Percentiles rank a stretch among this genome's conserved stretches.
phyloP scores from a whole-genome alignment of 2,888 invertebrate genomes.

The Tachystola acroxantha region DNA sequence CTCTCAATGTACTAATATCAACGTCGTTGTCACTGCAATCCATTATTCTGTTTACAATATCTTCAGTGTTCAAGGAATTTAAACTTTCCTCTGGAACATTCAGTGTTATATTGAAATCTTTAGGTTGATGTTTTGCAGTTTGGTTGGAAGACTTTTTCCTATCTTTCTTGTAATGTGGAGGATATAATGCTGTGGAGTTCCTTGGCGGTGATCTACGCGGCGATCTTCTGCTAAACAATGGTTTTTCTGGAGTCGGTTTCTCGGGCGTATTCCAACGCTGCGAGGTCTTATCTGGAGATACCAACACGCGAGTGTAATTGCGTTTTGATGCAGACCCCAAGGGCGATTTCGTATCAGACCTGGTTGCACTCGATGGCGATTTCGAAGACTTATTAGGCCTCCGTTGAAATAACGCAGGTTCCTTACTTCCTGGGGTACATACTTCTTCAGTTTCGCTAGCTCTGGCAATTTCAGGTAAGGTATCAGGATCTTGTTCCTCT shows the following conservation, averaged over 20 bases:
- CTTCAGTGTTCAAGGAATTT: conserved; percentile 56
- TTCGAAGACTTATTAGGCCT: conserved; percentile 42
- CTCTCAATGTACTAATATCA: conserved; percentile 67
- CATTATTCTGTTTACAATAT: conserved; percentile 63
- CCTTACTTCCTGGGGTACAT: conserved; percentile 55
- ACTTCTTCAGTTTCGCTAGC: conserved; percentile 47
- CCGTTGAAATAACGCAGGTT: conserved; percentile 64
- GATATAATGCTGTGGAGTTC: too few relatives aligned
- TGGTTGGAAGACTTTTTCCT: conserved; percentile 44
- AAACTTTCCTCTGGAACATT: conserved; percentile 65
- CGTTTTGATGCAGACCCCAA: conserved; percentile 29
- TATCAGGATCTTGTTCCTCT: conserved; percentile 32
- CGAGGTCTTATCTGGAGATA: conserved; percentile 49
- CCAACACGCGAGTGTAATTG: conserved; percentile 57
- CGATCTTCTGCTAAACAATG: conserved; percentile 47
- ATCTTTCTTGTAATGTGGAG: conserved; percentile 48
- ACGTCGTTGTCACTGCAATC: conserved; percentile 63
- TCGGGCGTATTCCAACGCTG: conserved; percentile 29
- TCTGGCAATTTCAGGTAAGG: conserved; percentile 57
- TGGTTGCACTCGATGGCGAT: conserved; percentile 13
- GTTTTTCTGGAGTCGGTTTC: conserved; percentile 25
- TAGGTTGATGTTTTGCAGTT: conserved; percentile 28
- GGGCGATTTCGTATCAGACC: conserved; percentile 15
- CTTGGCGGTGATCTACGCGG: conserved; percentile 32
- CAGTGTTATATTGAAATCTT: conserved; percentile 62